These are phyloP conservation scores for Drosophila atroscutellata DNA, from an alignment of 2,888 invertebrate genomes.

Conservation along the genomic window DNA sequence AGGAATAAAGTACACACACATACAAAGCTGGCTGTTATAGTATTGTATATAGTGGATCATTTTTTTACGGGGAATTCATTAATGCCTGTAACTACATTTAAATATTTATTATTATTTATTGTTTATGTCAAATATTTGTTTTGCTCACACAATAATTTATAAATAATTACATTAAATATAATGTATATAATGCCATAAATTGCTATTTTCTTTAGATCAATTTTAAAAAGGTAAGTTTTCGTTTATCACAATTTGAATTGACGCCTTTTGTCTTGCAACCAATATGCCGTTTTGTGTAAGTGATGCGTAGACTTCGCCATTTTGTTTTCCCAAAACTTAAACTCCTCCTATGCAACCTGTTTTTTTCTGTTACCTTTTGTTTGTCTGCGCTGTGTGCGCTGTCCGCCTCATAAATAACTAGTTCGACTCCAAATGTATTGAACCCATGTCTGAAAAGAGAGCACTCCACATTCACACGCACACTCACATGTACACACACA, in stretches of 20 bases:
- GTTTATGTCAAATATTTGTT: background rate
- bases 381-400: background rate
- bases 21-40: background rate
- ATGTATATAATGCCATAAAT: background rate
- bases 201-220: background rate
- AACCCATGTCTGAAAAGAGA: conserved; percentile 29
- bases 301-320: conserved; percentile 27
- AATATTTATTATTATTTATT: background rate
- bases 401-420: conserved; percentile 22
- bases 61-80: background rate
- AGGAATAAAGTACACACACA: background rate
- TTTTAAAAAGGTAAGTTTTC: background rate
- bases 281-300: conserved; percentile 4
- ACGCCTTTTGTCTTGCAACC: background rate
- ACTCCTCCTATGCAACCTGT: conserved; percentile 59
- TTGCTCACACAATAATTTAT: background rate
- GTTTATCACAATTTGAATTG: background rate
- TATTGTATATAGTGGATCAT: background rate
- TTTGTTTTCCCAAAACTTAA: conserved; percentile 32
- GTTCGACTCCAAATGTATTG: conserved; percentile 38
- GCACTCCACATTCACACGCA: background rate
- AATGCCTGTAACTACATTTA: background rate
- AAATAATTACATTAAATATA: background rate
- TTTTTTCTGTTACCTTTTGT: conserved; percentile 17
- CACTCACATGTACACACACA: background rate